Evolutionary conservation across 2,113 vertebrate genomes (phyloP).

Genomic region (Micromys minutus): DNA sequence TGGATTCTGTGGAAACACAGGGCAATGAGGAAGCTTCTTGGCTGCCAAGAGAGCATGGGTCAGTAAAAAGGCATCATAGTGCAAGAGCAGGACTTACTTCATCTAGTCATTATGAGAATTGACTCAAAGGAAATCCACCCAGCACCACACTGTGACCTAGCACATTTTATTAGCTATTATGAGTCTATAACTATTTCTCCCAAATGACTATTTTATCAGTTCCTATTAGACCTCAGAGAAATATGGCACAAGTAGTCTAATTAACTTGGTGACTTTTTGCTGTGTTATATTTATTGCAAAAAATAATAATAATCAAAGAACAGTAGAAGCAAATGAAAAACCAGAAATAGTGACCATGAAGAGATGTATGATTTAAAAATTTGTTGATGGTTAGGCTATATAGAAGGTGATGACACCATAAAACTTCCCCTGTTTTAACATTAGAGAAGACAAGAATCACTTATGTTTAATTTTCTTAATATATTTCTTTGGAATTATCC

Average conservation of each 20-base stretch:
- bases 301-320: neutral
- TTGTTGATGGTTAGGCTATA: neutral
- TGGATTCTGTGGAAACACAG: neutral
- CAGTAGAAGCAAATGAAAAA: neutral
- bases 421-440: neutral
- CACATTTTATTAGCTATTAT: neutral
- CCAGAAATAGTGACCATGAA: neutral
- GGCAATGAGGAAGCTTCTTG: too few species aligned
- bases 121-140: constrained; percentile 33
- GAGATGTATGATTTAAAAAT: neutral
- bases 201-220: neutral
- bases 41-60: neutral
- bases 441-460: constrained; percentile 27
- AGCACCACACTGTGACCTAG: neutral
- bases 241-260: neutral
- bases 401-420: neutral
- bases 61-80: constrained; percentile 43
- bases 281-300: neutral
- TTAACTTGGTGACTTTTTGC: neutral
- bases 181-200: neutral
- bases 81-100: constrained; percentile 8
- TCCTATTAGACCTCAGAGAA: neutral
- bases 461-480: constrained; percentile 49
- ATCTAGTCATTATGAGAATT: constrained; percentile 18
- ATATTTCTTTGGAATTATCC: constrained; percentile 7